Evolutionary conservation across 2,797 vertebrate genomes (phyloP), one percentile per base, ranked within the genome.

Genomic region (Zenarchopterus dispar): DNA sequence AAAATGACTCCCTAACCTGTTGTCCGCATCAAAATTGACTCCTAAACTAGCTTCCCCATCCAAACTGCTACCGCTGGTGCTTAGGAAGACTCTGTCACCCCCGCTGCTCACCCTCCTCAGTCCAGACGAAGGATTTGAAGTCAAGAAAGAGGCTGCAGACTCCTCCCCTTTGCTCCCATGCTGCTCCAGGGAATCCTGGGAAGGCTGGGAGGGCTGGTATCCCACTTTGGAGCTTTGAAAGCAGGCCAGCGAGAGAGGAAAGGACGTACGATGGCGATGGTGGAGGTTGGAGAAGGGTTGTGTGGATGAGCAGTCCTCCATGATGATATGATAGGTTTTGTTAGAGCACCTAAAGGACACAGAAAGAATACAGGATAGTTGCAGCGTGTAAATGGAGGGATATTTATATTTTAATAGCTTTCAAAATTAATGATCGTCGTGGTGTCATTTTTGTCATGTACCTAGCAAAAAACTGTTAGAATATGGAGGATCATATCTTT

Each of bases 221-320:
- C 69, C 84, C 0, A 33, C 49, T 4, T 71, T 74, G 0, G 78
- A 63, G 67, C 73, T 82, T 16, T 86, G 83, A 6, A 65, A 71
- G 60, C 56, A 22, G 50, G 79, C 64, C 47, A 74, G 17, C 8
- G 53, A 50, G 50, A 82, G 28, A 60, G 84, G 70, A 58, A 80
- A 81, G 19, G 76, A 52, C 3, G 75, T 54, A 15, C 17, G 78
- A 5, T 70, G 77, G 44, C 67, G 73, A 36, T 72, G 80, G 36
- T 78, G 89, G 65, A 62, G 66, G 82, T 82, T 73, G 47, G 85
- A 47, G 74, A 88, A 84, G 53, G 86, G 67, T 23, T 91, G 75
- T 17, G 84, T 65, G 13, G 88, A 72, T 36, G 90, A 80, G 31
- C 66, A 78, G 69, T 93, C 88, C 8, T 91, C 92, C 93, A 94